Evolutionary conservation across 1,140 invertebrate genomes (phyloP).

Genomic region (Cydia fagiglandana): DNA sequence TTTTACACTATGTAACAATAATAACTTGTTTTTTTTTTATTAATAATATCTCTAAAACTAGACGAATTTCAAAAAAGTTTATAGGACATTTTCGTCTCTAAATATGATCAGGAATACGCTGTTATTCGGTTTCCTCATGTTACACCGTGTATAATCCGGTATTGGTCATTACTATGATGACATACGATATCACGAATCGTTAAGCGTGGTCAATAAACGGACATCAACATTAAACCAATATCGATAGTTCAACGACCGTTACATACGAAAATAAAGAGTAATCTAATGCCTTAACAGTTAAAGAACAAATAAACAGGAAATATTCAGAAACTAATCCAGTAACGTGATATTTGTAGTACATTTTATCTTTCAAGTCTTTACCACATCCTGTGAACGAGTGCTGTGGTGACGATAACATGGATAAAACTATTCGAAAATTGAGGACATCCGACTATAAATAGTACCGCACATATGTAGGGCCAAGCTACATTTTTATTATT

Average conservation of each 20-base stretch:
- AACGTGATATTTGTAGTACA: constrained; percentile 37
- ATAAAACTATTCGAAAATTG: constrained; percentile 12
- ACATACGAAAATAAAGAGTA: constrained; percentile 15
- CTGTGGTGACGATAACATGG: constrained; percentile 36
- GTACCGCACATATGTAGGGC: not conserved
- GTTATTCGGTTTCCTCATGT: no score
- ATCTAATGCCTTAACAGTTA: constrained; percentile 16
- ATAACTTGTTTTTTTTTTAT: no score
- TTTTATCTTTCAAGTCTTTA: constrained; percentile 34
- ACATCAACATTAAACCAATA: not conserved
- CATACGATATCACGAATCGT: not conserved
- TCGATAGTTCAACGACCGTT: not conserved
- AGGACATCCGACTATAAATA: constrained; percentile 22
- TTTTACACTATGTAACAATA: no score
- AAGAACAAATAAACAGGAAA: constrained; percentile 8
- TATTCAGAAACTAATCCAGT: constrained; percentile 15
- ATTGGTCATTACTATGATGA: not conserved
- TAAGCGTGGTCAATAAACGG: not conserved
- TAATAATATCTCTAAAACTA: no score
- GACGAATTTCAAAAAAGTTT: no score
- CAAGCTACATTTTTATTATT: constrained; percentile 11
- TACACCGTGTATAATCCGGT: no score
- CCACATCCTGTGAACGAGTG: constrained; percentile 42
- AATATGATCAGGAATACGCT: no score
- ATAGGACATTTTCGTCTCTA: no score